These are phyloP conservation scores for Clupea harengus DNA, from an alignment of 2,113 vertebrate species.

Conservation along the genomic window DNA sequence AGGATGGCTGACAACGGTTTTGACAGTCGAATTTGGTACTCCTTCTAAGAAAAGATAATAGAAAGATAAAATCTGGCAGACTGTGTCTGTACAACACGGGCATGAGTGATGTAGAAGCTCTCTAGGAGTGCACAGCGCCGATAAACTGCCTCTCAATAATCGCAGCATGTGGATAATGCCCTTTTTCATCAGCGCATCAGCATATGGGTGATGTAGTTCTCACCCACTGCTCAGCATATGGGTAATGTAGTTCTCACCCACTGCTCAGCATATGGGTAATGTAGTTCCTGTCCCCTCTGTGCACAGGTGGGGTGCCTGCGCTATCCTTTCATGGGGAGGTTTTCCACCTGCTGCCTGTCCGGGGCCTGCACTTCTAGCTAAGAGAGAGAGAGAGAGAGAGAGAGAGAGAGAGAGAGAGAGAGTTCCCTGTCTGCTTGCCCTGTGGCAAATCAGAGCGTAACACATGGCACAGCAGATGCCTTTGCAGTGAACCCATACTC, in stretches of 20 bases:
- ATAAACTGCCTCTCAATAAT: slow-evolving; percentile 1
- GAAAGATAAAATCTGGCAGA: neutral
- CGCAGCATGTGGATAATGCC: slow-evolving; percentile 9
- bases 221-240: neutral
- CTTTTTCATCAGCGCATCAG: neutral
- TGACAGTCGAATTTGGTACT: neutral
- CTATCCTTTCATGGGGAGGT: neutral
- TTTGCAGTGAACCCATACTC: neutral
- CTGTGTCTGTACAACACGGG: neutral
- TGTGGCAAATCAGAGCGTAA: slow-evolving; percentile 13
- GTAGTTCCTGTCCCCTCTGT: neutral
- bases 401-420: slow-evolving; percentile 13
- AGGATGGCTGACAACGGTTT: neutral
- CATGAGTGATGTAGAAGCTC: neutral
- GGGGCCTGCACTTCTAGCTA: neutral
- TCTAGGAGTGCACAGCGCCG: neutral
- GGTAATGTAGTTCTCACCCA: neutral
- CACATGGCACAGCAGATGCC: slow-evolving; percentile 22
- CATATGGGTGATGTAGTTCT: slow-evolving; percentile 16
- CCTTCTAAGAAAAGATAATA: neutral
- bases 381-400: neutral
- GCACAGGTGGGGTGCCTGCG: slow-evolving; percentile 1
- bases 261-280: neutral
- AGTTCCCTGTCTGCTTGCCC: slow-evolving; percentile 10
- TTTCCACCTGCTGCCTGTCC: slow-evolving; percentile 7